A percentile compares a stretch with the other conserved stretches of the same genome.
These are phyloP conservation scores for Tenthredo livida DNA, from an alignment of 2,888 invertebrate species.

Conservation along the genomic window DNA sequence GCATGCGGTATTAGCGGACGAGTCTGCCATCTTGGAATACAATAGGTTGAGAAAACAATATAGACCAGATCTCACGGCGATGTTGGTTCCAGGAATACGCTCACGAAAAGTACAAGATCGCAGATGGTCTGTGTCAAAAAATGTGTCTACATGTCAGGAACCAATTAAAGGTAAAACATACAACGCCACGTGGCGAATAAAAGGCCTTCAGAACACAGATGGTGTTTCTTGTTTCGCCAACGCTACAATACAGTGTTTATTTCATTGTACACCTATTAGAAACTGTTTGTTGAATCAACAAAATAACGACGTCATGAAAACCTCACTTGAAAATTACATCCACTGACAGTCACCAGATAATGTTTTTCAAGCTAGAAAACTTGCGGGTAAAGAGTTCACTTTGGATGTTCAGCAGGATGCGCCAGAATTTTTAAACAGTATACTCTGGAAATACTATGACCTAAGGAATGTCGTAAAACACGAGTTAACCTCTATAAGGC, in stretches of 20 bases:
- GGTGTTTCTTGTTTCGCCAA: conserved; percentile 52
- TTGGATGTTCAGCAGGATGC: conserved; percentile 47
- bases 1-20: conserved; percentile 54
- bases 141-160: conserved; percentile 16
- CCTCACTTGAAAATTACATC: not conserved
- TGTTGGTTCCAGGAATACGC: conserved; percentile 26
- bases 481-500: not conserved
- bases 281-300: conserved; percentile 9
- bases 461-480: conserved; percentile 11
- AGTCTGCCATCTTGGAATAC: conserved; percentile 60
- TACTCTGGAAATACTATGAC: conserved; percentile 3
- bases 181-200: not conserved
- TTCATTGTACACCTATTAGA: conserved; percentile 29
- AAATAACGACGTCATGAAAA: not conserved
- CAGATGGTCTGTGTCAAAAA: conserved; percentile 43
- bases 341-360: not conserved
- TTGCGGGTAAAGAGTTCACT: conserved; percentile 43
- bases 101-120: conserved; percentile 48
- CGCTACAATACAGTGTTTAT: conserved; percentile 52
- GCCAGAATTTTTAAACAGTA: conserved; percentile 37
- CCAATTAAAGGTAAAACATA: not conserved
- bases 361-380: conserved; percentile 22
- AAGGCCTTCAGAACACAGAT: conserved; percentile 51
- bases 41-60: conserved; percentile 59
- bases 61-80: conserved; percentile 54